Conservation (phyloP, 2,113 vertebrate species). For the Halichoerus grypus region DNA sequence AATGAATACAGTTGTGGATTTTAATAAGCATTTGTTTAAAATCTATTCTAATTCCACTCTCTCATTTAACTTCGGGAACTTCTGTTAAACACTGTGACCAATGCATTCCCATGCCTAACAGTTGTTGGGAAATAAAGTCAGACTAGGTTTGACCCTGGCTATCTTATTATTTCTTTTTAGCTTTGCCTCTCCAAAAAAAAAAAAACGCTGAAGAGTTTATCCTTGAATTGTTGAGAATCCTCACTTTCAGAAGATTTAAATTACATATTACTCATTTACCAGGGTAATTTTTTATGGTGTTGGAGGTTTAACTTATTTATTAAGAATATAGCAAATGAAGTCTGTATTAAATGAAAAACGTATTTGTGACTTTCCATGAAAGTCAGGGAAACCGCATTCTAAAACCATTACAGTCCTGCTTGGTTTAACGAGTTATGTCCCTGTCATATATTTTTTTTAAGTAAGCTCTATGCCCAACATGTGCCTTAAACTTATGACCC, state of each 20-base stretch:
- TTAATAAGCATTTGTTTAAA: constrained; percentile 62
- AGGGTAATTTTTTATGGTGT: constrained; percentile 41
- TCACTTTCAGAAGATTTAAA: constrained; percentile 29
- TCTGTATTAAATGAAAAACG: constrained; percentile 73
- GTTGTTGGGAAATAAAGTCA: background rate
- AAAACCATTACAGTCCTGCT: constrained; percentile 58
- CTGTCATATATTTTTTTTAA: background rate
- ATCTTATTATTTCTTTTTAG: background rate
- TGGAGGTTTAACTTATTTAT: constrained; percentile 61
- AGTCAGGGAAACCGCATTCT: constrained; percentile 58
- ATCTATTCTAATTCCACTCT: background rate
- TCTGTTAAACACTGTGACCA: constrained; percentile 32
- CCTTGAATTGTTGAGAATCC: background rate
- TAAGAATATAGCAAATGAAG: constrained; percentile 52
- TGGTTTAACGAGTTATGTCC: constrained; percentile 28
- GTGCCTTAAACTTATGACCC: background rate
- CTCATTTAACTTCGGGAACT: constrained; percentile 26
- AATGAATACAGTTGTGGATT: constrained; percentile 2
- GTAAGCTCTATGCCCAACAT: background rate
- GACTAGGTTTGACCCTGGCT: background rate
- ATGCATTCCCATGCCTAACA: background rate
- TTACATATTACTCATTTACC: constrained; percentile 45
- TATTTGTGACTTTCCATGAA: constrained; percentile 60
- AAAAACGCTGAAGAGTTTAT: background rate
- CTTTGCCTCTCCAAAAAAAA: background rate